Evolutionary conservation across 1,140 invertebrate genomes (phyloP).

Genomic region (Cherax quadricarinatus): DNA sequence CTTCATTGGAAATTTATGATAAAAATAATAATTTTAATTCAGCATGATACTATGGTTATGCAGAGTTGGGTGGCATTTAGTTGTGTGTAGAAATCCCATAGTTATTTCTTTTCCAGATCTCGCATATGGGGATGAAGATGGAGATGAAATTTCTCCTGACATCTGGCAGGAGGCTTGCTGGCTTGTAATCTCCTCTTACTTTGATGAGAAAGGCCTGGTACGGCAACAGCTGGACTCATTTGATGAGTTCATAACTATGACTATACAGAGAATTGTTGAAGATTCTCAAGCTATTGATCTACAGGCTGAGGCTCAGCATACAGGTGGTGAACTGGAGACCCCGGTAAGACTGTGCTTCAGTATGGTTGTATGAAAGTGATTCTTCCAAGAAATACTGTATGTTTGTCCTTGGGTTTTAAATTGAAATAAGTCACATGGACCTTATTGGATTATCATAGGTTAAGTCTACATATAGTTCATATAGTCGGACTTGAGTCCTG

Average conservation of each 20-base stretch:
- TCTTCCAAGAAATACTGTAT: no score
- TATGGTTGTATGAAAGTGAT: background rate
- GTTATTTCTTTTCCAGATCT: slow-evolving; percentile 60
- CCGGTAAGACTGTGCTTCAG: slow-evolving; percentile 80
- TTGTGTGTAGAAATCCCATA: background rate
- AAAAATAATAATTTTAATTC: background rate
- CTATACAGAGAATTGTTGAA: slow-evolving; percentile 98
- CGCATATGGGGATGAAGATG: slow-evolving; percentile 80
- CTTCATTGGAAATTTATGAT: background rate
- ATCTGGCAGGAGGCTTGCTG: slow-evolving; percentile 99
- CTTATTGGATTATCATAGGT: no score
- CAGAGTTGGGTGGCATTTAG: no score
- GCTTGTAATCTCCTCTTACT: slow-evolving; percentile 99
- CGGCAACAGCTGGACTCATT: slow-evolving; percentile 98
- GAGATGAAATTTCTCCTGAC: slow-evolving; percentile 94
- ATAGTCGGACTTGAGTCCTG: no score
- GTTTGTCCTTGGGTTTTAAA: no score
- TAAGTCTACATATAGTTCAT: no score
- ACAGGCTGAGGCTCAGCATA: slow-evolving; percentile 98
- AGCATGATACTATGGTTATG: no score
- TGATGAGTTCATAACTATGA: slow-evolving; percentile 99
- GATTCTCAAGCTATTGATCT: slow-evolving; percentile 98
- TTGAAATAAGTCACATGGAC: no score
- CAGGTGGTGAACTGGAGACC: slow-evolving; percentile 92
- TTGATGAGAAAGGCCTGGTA: slow-evolving; percentile 99